Evolutionary conservation across 2,797 vertebrate species (phyloP).

Genomic region (Macropodus opercularis): DNA sequence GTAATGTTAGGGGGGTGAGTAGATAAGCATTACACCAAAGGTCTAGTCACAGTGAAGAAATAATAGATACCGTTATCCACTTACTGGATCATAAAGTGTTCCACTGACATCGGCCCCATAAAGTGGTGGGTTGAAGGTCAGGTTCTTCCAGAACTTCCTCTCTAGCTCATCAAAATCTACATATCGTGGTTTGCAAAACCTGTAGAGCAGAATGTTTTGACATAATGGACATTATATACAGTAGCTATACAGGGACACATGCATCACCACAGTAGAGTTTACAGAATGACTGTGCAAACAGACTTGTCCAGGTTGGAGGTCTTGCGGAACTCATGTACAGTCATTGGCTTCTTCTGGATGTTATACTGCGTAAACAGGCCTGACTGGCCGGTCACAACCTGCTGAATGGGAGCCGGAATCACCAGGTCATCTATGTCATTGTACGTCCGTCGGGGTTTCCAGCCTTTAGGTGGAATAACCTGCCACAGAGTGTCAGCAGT

Average conservation of each 20-base stretch:
- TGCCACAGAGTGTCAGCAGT: conserved; percentile 61
- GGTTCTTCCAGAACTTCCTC: conserved; percentile 97
- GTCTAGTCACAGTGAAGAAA: not conserved
- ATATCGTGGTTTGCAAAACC: conserved; percentile 91
- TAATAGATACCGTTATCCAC: conserved; percentile 27
- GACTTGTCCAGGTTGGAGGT: conserved; percentile 95
- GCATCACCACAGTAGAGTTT: not conserved
- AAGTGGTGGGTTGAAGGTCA: conserved; percentile 95
- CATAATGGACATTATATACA: too few relatives aligned
- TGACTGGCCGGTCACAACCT: conserved; percentile 97
- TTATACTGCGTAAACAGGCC: conserved; percentile 99
- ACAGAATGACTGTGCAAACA: conserved; percentile 36
- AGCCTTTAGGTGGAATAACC: conserved; percentile 95
- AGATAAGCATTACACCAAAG: not conserved
- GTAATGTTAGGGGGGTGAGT: not conserved
- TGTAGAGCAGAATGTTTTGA: conserved; percentile 52
- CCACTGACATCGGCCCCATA: conserved; percentile 96
- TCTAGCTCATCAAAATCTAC: conserved; percentile 95
- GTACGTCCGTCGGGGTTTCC: conserved; percentile 91
- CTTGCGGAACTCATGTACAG: conserved; percentile 91
- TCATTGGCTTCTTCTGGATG: conserved; percentile 99
- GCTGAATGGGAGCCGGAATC: conserved; percentile 96
- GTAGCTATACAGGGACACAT: not conserved
- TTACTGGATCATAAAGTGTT: conserved; percentile 92
- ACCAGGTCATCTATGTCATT: conserved; percentile 94